Percentiles rank a stretch among this genome's conserved stretches.
Conservation (phyloP, 2,888 invertebrate genomes). For the Sturmia bella region DNA sequence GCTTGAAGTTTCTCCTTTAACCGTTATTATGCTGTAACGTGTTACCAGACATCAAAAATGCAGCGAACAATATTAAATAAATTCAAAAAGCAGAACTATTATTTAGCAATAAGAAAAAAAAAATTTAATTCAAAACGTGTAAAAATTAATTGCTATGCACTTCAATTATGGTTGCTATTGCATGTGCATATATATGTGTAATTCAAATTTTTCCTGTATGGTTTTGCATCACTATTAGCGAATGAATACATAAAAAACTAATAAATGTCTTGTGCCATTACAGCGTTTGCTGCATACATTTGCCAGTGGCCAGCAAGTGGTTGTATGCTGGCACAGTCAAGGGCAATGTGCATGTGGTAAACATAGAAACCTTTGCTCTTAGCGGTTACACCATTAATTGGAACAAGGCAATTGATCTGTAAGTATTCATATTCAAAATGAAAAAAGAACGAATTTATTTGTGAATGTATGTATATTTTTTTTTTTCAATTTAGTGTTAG, state of each 20-base stretch:
- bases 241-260: neutral
- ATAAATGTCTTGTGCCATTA: slow-evolving; percentile 57
- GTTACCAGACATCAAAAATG: too few species aligned
- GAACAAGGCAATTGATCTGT: slow-evolving; percentile 99
- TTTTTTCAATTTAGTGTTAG: slow-evolving; percentile 88
- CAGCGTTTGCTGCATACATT: slow-evolving; percentile 96
- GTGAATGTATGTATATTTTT: neutral
- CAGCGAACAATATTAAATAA: too few species aligned
- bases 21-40: too few species aligned
- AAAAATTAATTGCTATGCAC: too few species aligned
- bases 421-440: slow-evolving; percentile 83
- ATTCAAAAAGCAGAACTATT: too few species aligned
- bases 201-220: too few species aligned
- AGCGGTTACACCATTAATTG: slow-evolving; percentile 99
- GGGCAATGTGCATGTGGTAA: slow-evolving; percentile 98
- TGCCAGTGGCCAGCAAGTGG: slow-evolving; percentile 99
- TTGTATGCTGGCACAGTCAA: slow-evolving; percentile 98
- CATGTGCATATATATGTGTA: too few species aligned
- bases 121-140: too few species aligned
- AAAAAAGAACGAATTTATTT: neutral
- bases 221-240: too few species aligned
- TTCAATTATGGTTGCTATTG: too few species aligned
- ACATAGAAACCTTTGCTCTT: slow-evolving; percentile 96
- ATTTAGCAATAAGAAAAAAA: too few species aligned
- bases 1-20: too few species aligned